Evolutionary conservation across 2,797 vertebrate species (phyloP).

Genomic region (Ceryle rudis): DNA sequence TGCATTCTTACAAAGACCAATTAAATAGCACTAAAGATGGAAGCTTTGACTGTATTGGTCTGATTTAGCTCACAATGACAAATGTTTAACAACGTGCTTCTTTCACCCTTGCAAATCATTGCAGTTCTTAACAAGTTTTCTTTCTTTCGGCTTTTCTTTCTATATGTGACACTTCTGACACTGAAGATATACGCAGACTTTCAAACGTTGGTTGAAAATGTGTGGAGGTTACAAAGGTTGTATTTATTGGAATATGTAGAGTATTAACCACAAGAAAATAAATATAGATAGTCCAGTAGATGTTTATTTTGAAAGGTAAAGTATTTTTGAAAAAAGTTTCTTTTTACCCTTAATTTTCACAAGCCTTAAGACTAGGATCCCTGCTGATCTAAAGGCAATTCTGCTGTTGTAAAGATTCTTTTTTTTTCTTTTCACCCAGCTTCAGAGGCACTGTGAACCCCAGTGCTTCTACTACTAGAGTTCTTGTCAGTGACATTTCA

Average conservation of each 20-base stretch:
- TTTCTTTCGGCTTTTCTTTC: conserved; percentile 32
- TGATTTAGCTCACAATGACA: background rate
- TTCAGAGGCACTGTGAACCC: background rate
- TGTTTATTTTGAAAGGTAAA: conserved; percentile 25
- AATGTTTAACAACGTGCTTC: conserved; percentile 38
- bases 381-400: background rate
- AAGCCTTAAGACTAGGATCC: background rate
- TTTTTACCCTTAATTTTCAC: background rate
- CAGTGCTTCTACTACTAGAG: background rate
- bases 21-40: background rate
- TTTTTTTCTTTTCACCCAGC: background rate
- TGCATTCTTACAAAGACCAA: background rate
- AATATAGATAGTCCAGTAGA: background rate
- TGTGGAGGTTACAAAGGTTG: background rate
- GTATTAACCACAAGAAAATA: conserved; percentile 34
- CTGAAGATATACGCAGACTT: background rate
- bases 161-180: background rate
- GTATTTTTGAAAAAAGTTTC: background rate
- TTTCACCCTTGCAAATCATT: background rate
- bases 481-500: background rate
- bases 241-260: conserved; percentile 2
- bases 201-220: background rate
- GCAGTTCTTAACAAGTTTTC: conserved; percentile 14
- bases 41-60: background rate
- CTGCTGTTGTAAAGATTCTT: background rate